phyloP scores from a whole-genome alignment of 2,797 vertebrate genomes.

The Caiman crocodilus region DNA sequence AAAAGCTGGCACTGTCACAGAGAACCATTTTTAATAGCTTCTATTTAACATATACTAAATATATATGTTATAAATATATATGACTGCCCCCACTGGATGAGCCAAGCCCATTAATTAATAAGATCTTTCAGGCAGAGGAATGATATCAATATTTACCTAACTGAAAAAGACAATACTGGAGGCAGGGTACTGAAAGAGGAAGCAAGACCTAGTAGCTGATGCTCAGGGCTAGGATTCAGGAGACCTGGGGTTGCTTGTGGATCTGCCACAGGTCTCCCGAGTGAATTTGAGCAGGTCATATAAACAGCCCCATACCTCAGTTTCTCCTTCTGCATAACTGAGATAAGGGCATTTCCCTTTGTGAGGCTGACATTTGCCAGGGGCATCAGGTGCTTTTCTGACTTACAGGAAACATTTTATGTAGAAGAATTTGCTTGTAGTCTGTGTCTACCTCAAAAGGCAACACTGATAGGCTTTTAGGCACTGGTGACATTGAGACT shows the following conservation, averaged over 20 bases:
- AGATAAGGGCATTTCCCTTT: background rate
- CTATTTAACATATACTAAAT: slow-evolving; percentile 21
- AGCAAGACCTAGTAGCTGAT: background rate
- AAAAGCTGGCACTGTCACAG: slow-evolving; percentile 14
- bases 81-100: slow-evolving; percentile 17
- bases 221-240: background rate
- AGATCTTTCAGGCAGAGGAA: slow-evolving; percentile 51
- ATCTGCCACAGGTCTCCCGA: background rate
- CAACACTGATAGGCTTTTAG: background rate
- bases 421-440: slow-evolving; percentile 2
- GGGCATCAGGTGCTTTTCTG: background rate
- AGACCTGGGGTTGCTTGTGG: background rate
- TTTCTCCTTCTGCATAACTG: slow-evolving; percentile 10
- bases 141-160: slow-evolving; percentile 78
- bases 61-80: background rate
- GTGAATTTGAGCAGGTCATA: background rate
- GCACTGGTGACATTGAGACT: slow-evolving; percentile 16
- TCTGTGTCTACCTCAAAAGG: background rate
- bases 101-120: slow-evolving; percentile 60
- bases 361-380: background rate
- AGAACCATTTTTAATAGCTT: slow-evolving; percentile 33
- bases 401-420: background rate
- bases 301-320: background rate
- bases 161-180: slow-evolving; percentile 70
- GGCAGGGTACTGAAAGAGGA: slow-evolving; percentile 25